phyloP scores from a whole-genome alignment of 2,888 invertebrate genomes.

The Cryptus viduatorius region DNA sequence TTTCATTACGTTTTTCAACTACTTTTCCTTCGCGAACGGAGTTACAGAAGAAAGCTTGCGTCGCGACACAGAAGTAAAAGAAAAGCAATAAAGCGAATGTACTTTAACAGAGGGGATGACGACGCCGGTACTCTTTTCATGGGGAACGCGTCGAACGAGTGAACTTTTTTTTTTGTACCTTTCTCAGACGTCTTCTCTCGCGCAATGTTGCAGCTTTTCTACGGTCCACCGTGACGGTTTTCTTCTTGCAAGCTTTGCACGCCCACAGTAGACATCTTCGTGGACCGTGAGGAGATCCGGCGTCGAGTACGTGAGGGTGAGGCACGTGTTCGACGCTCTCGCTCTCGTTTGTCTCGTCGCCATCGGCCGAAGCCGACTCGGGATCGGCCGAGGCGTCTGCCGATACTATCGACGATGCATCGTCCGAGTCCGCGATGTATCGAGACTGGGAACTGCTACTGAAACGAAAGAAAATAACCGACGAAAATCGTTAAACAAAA shows the following conservation, averaged over 20 bases:
- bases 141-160: constrained; percentile 10
- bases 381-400: constrained; percentile 81
- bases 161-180: constrained; percentile 87
- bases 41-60: not conserved
- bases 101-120: not conserved
- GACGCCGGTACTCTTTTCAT: not conserved
- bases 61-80: not conserved
- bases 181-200: constrained; percentile 95
- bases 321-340: constrained; percentile 81
- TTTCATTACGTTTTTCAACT: constrained; percentile 1
- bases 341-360: constrained; percentile 75
- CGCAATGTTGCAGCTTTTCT: constrained; percentile 98
- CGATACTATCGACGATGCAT: constrained; percentile 81
- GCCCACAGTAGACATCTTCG: constrained; percentile 97
- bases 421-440: constrained; percentile 82
- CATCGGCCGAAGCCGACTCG: constrained; percentile 79
- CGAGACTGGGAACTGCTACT: constrained; percentile 77
- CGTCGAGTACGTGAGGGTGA: constrained; percentile 81
- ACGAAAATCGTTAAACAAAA: constrained; percentile 24
- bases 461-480: constrained; percentile 33
- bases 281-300: constrained; percentile 84
- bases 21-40: constrained; percentile 24
- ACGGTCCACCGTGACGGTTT: constrained; percentile 97
- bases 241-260: constrained; percentile 98
- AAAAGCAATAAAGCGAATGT: not conserved